Conservation (phyloP, 2,888 invertebrate genomes). For the Megaustenia siamemsis region DNA sequence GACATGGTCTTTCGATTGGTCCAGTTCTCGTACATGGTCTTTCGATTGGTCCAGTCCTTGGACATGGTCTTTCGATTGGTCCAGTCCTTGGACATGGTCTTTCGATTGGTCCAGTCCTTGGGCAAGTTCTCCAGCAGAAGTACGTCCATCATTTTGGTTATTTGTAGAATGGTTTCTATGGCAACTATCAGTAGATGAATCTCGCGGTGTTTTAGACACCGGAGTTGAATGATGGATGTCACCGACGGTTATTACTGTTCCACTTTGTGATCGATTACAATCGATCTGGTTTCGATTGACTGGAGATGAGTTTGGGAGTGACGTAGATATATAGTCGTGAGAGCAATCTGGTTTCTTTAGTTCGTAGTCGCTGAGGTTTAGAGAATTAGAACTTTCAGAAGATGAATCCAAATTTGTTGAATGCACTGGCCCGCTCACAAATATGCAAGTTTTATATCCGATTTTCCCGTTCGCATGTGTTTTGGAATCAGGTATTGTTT, state of each 20-base stretch:
- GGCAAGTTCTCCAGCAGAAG: not conserved
- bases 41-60: too few species aligned
- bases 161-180: not conserved
- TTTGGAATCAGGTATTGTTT: not conserved
- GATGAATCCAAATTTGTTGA: not conserved
- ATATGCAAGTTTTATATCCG: conserved; percentile 37
- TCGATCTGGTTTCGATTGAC: not conserved
- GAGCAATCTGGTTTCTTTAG: not conserved
- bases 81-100: not conserved
- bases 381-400: not conserved
- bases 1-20: not conserved
- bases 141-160: not conserved
- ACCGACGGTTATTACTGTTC: not conserved
- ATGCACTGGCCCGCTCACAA: not conserved
- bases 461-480: not conserved
- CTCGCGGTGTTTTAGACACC: not conserved
- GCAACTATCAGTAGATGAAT: not conserved
- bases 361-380: not conserved
- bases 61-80: not conserved
- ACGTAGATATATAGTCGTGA: not conserved
- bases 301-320: not conserved
- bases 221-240: too few species aligned
- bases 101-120: not conserved
- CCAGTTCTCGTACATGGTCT: too few species aligned
- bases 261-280: not conserved